Base-by-base conservation (phyloP, 2,888 invertebrate species). In the Lapara coniferarum region DNA sequence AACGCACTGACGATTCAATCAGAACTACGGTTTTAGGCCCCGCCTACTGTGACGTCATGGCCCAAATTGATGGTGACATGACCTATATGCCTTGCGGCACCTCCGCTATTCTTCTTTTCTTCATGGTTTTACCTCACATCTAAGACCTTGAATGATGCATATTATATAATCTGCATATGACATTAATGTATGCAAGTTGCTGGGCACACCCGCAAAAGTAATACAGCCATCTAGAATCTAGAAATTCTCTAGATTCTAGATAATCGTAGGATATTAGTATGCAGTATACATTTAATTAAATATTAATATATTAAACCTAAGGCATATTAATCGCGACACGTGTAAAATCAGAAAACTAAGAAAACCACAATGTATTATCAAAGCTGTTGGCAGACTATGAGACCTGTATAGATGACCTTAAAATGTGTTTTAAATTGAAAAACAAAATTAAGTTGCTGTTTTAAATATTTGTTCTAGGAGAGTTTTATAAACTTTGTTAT, bases 61-160 rank as follows among this genome's bases (percentile, higher is more conserved):
- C n/a, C n/a, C n/a, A n/a, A n/a, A n/a, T n/a, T n/a, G n/a, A n/a
- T n/a, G n/a, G n/a, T n/a, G n/a, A n/a, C n/a, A n/a, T n/a, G n/a
- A n/a, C n/a, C n/a, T n/a, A n/a, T n/a, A n/a, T n/a, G n/a, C n/a
- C n/a, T n/a, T n/a, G n/a, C n/a, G n/a, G n/a, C n/a, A n/a, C n/a
- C n/a, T n/a, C n/a, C n/a, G n/a, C n/a, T n/a, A n/a, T n/a, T n/a
- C n/a, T n/a, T n/a, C n/a, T n/a, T n/a, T n/a, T n/a, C n/a, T n/a
- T n/a, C n/a, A n/a, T n/a, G n/a, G n/a, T 63, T 14, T 16, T 16
- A 13, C 10, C 10, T 19, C 19, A 55, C 37, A n/a, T 58, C 16
- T n/a, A 59, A 46, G 16, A 59, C 59, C 59, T 59, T 59, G 59
- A 59, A 46, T 59, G 46, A 46, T 46, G 58, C 58, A 58, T 58